Percentiles rank a stretch among this genome's conserved stretches.
Evolutionary conservation across 2,797 vertebrate genomes (phyloP).

Genomic region (Clamator glandarius): DNA sequence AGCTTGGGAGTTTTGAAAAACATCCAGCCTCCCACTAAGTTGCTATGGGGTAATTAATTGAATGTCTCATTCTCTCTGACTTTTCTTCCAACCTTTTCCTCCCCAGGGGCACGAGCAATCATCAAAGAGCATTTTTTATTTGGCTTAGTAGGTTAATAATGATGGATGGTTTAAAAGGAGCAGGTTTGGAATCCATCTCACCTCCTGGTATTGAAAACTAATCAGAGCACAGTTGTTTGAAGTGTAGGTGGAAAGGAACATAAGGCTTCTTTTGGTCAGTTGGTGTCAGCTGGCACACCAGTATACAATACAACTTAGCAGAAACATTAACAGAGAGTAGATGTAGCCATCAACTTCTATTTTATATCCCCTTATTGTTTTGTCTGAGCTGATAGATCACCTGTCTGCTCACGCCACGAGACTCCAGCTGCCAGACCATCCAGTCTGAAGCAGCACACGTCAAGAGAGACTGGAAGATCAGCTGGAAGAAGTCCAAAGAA

Average conservation of each 20-base stretch:
- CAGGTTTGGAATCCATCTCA: background rate
- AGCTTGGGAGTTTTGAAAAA: conserved; percentile 38
- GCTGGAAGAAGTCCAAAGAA: background rate
- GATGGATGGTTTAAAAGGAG: background rate
- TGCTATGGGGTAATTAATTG: conserved; percentile 38
- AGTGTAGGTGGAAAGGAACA: background rate
- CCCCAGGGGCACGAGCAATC: conserved; percentile 27
- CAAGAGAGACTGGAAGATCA: background rate
- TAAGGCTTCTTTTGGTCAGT: background rate
- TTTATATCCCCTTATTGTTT: background rate
- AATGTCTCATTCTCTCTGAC: conserved; percentile 13
- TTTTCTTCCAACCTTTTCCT: conserved; percentile 22
- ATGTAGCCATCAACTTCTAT: background rate
- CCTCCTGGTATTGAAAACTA: background rate
- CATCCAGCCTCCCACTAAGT: conserved; percentile 20
- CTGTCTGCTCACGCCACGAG: background rate
- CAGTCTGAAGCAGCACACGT: background rate
- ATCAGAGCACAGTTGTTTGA: background rate
- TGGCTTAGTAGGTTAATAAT: background rate
- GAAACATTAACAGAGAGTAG: background rate
- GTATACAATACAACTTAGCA: background rate
- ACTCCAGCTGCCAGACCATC: background rate
- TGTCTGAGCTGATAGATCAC: background rate
- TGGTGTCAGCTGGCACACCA: background rate
- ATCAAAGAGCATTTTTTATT: background rate